These are phyloP conservation scores for zebrafish (Danio rerio) DNA, from an alignment of 2,113 vertebrate species.

Conservation along the genomic window DNA sequence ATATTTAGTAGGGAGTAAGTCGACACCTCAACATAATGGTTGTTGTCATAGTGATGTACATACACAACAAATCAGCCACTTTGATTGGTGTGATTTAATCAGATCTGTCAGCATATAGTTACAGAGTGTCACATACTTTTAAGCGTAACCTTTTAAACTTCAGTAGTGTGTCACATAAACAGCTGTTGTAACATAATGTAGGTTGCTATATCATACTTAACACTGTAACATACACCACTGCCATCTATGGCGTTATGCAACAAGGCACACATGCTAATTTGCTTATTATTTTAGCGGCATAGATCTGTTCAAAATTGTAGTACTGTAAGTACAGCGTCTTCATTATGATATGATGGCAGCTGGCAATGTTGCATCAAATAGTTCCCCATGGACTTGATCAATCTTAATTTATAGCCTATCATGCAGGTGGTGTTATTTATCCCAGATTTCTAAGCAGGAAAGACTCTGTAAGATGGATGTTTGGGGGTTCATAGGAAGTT, in stretches of 20 bases:
- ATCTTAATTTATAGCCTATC: neutral
- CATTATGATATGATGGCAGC: conserved; percentile 23
- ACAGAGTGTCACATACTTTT: neutral
- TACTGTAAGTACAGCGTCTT: conserved; percentile 3
- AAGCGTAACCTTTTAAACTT: conserved; percentile 35
- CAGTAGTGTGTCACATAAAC: neutral
- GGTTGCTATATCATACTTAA: conserved; percentile 1
- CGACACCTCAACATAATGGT: too few species aligned
- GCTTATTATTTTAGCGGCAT: neutral
- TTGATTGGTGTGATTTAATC: neutral
- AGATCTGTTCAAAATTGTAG: neutral
- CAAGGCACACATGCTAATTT: conserved; percentile 41
- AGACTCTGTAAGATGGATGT: conserved; percentile 15
- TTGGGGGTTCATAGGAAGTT: conserved; percentile 61
- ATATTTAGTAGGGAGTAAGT: neutral
- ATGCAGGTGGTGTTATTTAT: conserved; percentile 11
- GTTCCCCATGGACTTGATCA: neutral
- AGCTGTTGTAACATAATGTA: conserved; percentile 33
- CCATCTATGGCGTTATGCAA: conserved; percentile 40
- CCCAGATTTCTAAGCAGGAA: conserved; percentile 34
- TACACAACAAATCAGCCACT: neutral
- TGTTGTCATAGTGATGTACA: neutral
- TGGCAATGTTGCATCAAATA: conserved; percentile 40
- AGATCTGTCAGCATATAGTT: neutral
- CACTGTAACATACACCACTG: conserved; percentile 13